Conservation (phyloP, 2,888 invertebrate species). For the Drosophila pegasa region DNA sequence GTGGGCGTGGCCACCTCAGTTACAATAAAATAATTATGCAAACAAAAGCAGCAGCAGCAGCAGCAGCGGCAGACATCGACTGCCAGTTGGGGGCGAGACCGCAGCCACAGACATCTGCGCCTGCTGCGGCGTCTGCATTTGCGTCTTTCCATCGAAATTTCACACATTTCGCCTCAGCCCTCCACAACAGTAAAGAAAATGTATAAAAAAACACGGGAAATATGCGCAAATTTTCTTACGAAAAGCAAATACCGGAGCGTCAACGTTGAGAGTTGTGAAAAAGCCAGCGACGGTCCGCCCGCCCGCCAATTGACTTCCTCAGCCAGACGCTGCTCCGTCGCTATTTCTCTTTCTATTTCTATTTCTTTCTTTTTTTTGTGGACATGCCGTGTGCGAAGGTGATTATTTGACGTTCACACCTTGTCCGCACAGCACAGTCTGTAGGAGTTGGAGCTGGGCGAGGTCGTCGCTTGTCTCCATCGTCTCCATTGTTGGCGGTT, state of each 20-base stretch:
- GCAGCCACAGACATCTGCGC: conserved; percentile 41
- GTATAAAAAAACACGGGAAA: conserved; percentile 22
- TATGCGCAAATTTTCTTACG: conserved; percentile 64
- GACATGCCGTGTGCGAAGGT: conserved; percentile 69
- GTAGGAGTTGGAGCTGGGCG: conserved; percentile 47
- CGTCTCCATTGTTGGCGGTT: conserved; percentile 62
- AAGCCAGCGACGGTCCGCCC: conserved; percentile 18
- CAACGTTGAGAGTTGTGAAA: conserved; percentile 38
- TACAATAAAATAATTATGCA: conserved; percentile 78
- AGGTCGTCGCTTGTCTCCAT: conserved; percentile 47
- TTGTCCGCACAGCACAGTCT: conserved; percentile 62
- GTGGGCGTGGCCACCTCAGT: conserved; percentile 42
- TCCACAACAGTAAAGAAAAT: conserved; percentile 10
- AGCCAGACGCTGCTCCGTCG: conserved; percentile 1
- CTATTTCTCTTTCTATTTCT: not conserved
- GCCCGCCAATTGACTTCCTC: conserved; percentile 29
- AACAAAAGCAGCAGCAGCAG: conserved; percentile 54
- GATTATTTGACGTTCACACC: conserved; percentile 80
- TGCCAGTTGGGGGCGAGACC: conserved; percentile 28
- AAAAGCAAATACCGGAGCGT: conserved; percentile 64
- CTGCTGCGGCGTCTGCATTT: conserved; percentile 14
- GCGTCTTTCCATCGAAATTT: conserved; percentile 64
- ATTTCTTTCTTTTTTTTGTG: conserved; percentile 20
- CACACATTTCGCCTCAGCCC: conserved; percentile 59
- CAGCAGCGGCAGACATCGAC: conserved; percentile 20